A percentile compares a stretch with the other conserved stretches of the same genome.
These are phyloP conservation scores for Pterostichus niger DNA, from an alignment of 2,888 invertebrate genomes.

Conservation along the genomic window DNA sequence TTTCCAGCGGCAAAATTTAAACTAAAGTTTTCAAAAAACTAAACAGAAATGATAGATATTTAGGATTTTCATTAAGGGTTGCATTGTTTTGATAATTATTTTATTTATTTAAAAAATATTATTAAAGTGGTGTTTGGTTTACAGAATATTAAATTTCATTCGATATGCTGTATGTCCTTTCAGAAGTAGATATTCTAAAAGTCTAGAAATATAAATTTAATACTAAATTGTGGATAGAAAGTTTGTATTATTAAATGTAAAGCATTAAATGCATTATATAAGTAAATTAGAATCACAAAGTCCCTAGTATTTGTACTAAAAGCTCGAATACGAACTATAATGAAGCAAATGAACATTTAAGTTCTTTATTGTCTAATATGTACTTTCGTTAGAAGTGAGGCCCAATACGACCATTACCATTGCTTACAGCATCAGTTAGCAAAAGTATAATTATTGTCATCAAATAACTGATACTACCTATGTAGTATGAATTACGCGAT, in stretches of 20 bases:
- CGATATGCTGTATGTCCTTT: slow-evolving; percentile 55
- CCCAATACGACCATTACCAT: slow-evolving; percentile 47
- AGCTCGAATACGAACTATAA: slow-evolving; percentile 64
- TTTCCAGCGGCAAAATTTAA: slow-evolving; percentile 25
- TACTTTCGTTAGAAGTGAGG: slow-evolving; percentile 57
- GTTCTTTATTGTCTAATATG: slow-evolving; percentile 63
- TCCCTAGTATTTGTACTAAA: slow-evolving; percentile 63
- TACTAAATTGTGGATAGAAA: slow-evolving; percentile 57
- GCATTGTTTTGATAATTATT: slow-evolving; percentile 2
- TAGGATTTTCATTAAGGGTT: neutral
- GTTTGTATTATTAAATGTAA: slow-evolving; percentile 47
- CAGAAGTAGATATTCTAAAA: slow-evolving; percentile 51
- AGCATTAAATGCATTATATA: slow-evolving; percentile 48
- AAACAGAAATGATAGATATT: neutral
- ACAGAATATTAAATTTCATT: slow-evolving; percentile 54
- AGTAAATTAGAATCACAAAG: slow-evolving; percentile 62
- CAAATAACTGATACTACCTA: slow-evolving; percentile 47
- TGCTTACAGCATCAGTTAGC: slow-evolving; percentile 44
- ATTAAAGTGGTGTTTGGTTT: slow-evolving; percentile 64
- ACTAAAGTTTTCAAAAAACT: neutral
- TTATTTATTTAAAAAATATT: slow-evolving; percentile 57
- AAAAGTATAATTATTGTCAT: slow-evolving; percentile 60
- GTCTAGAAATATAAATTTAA: slow-evolving; percentile 57
- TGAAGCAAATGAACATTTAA: slow-evolving; percentile 59
- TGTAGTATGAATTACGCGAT: slow-evolving; percentile 53